phyloP scores from a whole-genome alignment of 2,113 vertebrate genomes.

The Octodon degus region DNA sequence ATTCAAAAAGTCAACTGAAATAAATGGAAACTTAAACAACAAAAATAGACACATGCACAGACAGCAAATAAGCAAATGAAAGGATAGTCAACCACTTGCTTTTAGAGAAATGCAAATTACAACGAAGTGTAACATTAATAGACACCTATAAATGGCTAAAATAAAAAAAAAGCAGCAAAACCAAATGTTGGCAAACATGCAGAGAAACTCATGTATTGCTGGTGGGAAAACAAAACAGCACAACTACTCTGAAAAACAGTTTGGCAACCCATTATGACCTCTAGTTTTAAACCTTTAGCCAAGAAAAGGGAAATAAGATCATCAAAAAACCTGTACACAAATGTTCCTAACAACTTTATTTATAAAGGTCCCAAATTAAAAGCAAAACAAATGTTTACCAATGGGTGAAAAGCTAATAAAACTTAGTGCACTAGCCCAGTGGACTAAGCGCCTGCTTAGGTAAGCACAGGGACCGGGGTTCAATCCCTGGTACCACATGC shows the following conservation, averaged over 20 bases:
- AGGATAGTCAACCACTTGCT: not conserved
- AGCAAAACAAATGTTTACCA: not conserved
- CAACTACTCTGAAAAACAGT: conserved; percentile 5
- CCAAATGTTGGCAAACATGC: not conserved
- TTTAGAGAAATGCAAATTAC: not conserved
- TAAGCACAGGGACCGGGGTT: too few species aligned
- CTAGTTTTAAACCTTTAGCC: not conserved
- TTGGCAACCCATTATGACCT: conserved; percentile 11
- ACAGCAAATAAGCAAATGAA: not conserved
- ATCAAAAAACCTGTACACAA: not conserved
- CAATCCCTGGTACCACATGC: too few species aligned
- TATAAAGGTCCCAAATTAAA: not conserved
- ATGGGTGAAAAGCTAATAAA: not conserved
- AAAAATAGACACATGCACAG: not conserved
- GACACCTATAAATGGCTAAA: conserved; percentile 7
- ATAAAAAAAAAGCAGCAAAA: not conserved
- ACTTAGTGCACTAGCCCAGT: too few species aligned
- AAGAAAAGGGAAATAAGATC: conserved; percentile 33
- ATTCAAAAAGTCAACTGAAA: conserved; percentile 32
- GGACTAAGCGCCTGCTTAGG: too few species aligned
- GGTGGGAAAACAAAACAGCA: not conserved
- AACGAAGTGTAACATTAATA: not conserved
- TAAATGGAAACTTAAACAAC: not conserved
- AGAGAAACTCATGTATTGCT: not conserved
- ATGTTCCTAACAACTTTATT: conserved; percentile 21